A percentile compares a stretch with the other conserved stretches of the same genome.
Conservation (phyloP, 2,888 invertebrate genomes). For the Lysandra bellargus region DNA sequence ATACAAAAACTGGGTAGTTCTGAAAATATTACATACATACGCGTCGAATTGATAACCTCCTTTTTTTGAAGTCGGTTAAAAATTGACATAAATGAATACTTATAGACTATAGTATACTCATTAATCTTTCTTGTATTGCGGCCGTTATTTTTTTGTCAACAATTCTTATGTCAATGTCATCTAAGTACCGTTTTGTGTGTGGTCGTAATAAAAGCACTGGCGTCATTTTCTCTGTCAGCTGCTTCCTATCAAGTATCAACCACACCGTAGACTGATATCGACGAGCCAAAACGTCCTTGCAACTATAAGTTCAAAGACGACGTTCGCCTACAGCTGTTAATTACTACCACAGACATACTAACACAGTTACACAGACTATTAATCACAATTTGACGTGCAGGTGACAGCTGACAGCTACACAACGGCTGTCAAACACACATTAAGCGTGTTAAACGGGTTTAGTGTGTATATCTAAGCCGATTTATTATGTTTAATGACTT, state of each 20-base stretch:
- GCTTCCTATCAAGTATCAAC: too few species aligned
- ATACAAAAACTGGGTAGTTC: too few species aligned
- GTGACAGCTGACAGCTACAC: neutral
- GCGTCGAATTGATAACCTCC: too few species aligned
- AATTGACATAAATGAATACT: too few species aligned
- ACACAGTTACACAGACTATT: neutral
- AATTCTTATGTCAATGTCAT: neutral
- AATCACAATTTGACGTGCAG: constrained; percentile 4
- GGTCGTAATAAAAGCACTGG: neutral
- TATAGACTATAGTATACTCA: too few species aligned
- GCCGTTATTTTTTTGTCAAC: neutral
- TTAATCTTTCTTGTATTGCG: too few species aligned
- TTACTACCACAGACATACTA: too few species aligned
- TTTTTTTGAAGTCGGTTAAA: too few species aligned
- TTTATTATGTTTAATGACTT: neutral
- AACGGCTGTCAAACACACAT: neutral
- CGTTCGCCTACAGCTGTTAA: neutral
- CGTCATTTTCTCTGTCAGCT: neutral
- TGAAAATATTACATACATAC: too few species aligned
- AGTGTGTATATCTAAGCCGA: neutral
- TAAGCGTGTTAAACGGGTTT: neutral
- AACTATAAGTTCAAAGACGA: too few species aligned
- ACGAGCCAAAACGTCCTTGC: neutral
- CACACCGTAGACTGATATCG: too few species aligned
- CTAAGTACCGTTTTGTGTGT: neutral